These are phyloP conservation scores for Disparrhopalites patrizii DNA, from an alignment of 2,888 invertebrate species.

Conservation along the genomic window DNA sequence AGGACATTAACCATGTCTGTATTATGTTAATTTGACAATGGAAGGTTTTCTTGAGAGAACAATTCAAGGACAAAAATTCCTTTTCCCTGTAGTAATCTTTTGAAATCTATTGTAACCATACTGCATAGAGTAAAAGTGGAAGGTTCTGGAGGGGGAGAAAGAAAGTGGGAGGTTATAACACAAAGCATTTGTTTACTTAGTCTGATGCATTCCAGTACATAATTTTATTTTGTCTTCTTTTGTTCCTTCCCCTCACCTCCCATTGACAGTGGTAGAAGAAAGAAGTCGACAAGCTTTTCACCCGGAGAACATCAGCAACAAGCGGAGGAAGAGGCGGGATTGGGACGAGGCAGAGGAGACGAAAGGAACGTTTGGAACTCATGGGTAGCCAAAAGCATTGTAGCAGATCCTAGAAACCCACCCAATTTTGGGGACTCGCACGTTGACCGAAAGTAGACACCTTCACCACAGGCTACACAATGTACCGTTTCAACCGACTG, in stretches of 20 bases:
- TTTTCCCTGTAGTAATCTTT: too few relatives aligned
- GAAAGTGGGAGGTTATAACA: background rate
- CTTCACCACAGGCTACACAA: background rate
- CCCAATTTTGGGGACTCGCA: slow-evolving; percentile 17
- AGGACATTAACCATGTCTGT: too few relatives aligned
- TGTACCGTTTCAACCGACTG: background rate
- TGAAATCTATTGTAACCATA: too few relatives aligned
- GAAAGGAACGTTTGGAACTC: slow-evolving; percentile 11
- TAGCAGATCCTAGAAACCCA: slow-evolving; percentile 16
- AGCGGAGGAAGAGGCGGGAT: too few relatives aligned
- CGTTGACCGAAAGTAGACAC: slow-evolving; percentile 25
- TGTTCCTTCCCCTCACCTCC: background rate
- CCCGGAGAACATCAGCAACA: slow-evolving; percentile 31
- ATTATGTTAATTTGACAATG: too few relatives aligned
- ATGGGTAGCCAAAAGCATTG: slow-evolving; percentile 18
- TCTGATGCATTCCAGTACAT: background rate
- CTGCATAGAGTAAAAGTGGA: too few relatives aligned
- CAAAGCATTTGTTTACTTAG: background rate
- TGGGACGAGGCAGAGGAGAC: background rate
- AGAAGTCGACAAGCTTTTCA: slow-evolving; percentile 37
- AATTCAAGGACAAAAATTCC: too few relatives aligned
- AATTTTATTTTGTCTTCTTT: background rate
- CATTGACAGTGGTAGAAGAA: slow-evolving; percentile 35
- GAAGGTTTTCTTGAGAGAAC: too few relatives aligned
- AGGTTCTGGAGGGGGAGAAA: too few relatives aligned